Evolutionary conservation across 2,113 vertebrate species (phyloP).

Genomic region (Petaurus breviceps): DNA sequence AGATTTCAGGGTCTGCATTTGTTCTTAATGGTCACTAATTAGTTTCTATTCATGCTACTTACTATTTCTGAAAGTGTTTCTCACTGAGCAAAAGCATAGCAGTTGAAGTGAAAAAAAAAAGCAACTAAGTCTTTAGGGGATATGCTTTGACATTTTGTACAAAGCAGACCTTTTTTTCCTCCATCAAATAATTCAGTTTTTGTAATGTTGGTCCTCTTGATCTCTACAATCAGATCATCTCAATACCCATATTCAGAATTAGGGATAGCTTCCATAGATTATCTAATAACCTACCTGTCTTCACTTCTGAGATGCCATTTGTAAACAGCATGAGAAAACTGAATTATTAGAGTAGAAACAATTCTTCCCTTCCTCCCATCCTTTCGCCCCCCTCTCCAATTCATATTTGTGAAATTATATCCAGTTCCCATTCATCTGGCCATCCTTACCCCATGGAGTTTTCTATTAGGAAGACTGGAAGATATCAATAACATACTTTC

Average conservation of each 20-base stretch:
- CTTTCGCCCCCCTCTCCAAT: conserved; percentile 20
- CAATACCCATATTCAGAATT: conserved; percentile 32
- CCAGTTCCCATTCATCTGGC: background rate
- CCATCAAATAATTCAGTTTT: conserved; percentile 52
- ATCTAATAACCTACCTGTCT: conserved; percentile 37
- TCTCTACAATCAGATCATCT: conserved; percentile 32
- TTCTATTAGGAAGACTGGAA: background rate
- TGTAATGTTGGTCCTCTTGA: conserved; percentile 35
- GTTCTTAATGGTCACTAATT: conserved; percentile 42
- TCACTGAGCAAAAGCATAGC: background rate
- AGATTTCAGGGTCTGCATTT: background rate
- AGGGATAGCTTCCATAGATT: background rate
- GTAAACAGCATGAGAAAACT: conserved; percentile 51
- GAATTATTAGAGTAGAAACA: conserved; percentile 54
- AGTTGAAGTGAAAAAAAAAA: background rate
- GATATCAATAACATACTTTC: background rate
- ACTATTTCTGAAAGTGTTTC: background rate
- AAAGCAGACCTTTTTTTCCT: conserved; percentile 57
- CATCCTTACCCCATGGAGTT: background rate
- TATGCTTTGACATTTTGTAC: conserved; percentile 61
- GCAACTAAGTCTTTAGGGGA: conserved; percentile 58
- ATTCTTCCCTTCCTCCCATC: background rate
- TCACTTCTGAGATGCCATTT: conserved; percentile 51
- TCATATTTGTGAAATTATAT: background rate
- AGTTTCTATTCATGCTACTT: conserved; percentile 9